Conservation (phyloP, 1,140 invertebrate species). For the Drosophila sp. region DNA sequence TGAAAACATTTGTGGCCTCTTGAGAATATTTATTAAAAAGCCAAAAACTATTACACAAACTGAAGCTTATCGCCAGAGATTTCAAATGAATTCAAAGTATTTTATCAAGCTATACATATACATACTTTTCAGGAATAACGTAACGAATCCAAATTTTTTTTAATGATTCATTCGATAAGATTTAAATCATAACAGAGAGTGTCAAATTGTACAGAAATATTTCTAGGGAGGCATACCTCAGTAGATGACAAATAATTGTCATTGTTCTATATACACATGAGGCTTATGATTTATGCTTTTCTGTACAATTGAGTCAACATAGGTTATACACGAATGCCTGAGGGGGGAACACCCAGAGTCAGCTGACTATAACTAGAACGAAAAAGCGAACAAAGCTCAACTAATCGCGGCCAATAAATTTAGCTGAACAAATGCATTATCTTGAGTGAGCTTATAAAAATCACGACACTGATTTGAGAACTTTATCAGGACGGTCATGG, state of each 20-base stretch:
- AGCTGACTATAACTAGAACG: conserved; percentile 56
- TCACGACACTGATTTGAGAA: conserved; percentile 58
- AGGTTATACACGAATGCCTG: neutral
- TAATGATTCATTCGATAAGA: conserved; percentile 25
- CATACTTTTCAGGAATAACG: neutral
- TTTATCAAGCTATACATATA: neutral
- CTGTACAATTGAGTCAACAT: conserved; percentile 15
- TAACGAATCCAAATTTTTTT: conserved; percentile 36
- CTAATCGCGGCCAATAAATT: conserved; percentile 66
- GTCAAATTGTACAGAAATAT: conserved; percentile 32
- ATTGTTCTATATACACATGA: neutral
- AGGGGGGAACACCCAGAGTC: conserved; percentile 55
- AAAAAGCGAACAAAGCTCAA: neutral
- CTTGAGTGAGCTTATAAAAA: conserved; percentile 69
- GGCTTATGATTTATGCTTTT: conserved; percentile 32
- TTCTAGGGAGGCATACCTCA: neutral
- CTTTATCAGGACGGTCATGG: conserved; percentile 34
- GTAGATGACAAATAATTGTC: conserved; percentile 30
- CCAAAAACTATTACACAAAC: neutral
- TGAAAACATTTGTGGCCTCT: neutral
- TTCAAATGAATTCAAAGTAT: neutral
- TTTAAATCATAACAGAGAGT: conserved; percentile 38
- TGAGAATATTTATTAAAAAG: neutral
- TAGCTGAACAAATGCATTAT: conserved; percentile 20
- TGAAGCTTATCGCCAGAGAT: neutral